phyloP scores from a whole-genome alignment of 2,113 vertebrate genomes.

The Larimichthys crocea region DNA sequence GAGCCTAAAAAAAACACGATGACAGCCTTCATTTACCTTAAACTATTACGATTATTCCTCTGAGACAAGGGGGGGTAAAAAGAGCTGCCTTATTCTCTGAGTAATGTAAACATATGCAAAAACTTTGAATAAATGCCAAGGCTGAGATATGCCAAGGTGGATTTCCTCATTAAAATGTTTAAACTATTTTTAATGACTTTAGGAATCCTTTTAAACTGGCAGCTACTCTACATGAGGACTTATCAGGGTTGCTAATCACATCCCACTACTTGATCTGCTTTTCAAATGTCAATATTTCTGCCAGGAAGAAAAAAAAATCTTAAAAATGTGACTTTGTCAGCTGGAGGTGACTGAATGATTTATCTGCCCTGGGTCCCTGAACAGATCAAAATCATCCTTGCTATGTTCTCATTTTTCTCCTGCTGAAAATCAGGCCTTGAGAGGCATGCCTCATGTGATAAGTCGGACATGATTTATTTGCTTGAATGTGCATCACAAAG shows the following conservation, averaged over 20 bases:
- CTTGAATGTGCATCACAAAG: constrained; percentile 48
- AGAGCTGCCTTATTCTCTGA: not conserved
- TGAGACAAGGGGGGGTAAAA: not conserved
- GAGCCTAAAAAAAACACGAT: not conserved
- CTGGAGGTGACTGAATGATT: constrained; percentile 56
- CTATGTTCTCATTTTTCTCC: constrained; percentile 59
- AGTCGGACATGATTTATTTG: constrained; percentile 64
- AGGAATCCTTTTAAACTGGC: not conserved
- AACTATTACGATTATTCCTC: not conserved
- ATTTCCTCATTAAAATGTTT: not conserved
- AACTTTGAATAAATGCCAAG: not conserved
- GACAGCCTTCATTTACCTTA: not conserved
- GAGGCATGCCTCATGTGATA: constrained; percentile 39
- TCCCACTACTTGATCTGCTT: constrained; percentile 17
- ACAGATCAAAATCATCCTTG: constrained; percentile 51
- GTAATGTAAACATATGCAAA: not conserved
- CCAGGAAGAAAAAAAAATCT: constrained; percentile 14
- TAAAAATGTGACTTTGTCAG: constrained; percentile 41
- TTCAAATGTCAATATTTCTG: constrained; percentile 41
- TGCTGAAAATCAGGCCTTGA: constrained; percentile 61
- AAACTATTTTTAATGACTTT: constrained; percentile 18
- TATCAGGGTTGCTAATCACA: constrained; percentile 11
- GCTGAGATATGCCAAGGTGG: not conserved
- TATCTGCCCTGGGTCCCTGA: constrained; percentile 22
- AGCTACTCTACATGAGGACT: not conserved